Conservation (phyloP, 1,140 invertebrate genomes). For the Drosophila azteca region DNA sequence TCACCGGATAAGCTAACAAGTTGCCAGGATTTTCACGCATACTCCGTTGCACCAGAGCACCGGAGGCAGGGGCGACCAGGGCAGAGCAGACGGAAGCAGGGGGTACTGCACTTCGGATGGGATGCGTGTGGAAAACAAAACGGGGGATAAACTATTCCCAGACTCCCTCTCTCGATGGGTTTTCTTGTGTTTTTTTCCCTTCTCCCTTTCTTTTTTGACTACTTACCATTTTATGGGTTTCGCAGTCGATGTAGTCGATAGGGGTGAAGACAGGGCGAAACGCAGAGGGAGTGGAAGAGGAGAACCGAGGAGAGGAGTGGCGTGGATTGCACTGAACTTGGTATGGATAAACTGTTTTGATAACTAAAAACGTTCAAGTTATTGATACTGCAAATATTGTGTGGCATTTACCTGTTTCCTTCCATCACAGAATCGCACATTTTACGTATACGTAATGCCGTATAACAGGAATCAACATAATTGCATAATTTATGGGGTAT, state of each 20-base stretch:
- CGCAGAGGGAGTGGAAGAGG: background rate
- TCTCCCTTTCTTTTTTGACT: conserved; percentile 15
- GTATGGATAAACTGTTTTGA: conserved; percentile 78
- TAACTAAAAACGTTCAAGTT: conserved; percentile 73
- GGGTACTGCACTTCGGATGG: conserved; percentile 33
- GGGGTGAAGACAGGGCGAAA: conserved; percentile 3
- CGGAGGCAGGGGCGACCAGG: background rate
- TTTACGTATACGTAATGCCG: no score
- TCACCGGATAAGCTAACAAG: conserved; percentile 84
- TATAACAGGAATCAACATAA: no score
- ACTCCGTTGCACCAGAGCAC: conserved; percentile 40
- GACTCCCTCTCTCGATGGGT: background rate
- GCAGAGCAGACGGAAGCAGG: background rate
- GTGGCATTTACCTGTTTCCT: conserved; percentile 2
- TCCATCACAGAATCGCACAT: conserved; percentile 2
- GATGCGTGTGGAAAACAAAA: conserved; percentile 42
- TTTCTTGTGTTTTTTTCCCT: conserved; percentile 13
- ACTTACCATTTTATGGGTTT: conserved; percentile 59
- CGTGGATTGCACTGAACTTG: conserved; percentile 39
- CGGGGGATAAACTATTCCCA: conserved; percentile 32
- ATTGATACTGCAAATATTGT: conserved; percentile 75
- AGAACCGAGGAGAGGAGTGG: background rate
- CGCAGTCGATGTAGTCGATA: conserved; percentile 4
- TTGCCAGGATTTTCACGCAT: conserved; percentile 83
- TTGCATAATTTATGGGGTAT: no score